These are phyloP conservation scores for Irena cyanogastra DNA, from an alignment of 2,113 vertebrate genomes.

Conservation along the genomic window DNA sequence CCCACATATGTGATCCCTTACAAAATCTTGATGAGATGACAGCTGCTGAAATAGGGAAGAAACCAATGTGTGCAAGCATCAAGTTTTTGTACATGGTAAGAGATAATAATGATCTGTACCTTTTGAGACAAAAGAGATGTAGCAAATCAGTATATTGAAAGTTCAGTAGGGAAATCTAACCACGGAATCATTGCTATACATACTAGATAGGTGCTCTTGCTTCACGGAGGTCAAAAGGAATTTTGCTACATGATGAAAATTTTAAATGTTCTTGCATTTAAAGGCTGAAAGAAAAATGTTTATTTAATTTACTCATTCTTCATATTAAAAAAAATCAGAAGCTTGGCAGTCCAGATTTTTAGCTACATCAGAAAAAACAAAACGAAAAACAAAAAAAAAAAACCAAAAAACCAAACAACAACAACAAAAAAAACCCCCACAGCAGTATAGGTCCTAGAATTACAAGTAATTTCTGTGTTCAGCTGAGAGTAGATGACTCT, in stretches of 20 bases:
- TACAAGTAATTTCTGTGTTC: background rate
- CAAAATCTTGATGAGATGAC: background rate
- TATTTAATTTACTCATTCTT: background rate
- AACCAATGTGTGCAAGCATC: background rate
- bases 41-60: background rate
- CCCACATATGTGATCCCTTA: background rate
- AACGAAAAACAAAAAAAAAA: too few species aligned
- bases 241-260: background rate
- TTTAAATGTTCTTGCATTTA: background rate
- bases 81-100: background rate
- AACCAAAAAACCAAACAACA: too few species aligned
- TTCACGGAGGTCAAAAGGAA: background rate
- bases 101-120: background rate
- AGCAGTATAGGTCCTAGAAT: background rate
- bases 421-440: too few species aligned
- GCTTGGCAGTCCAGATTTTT: background rate
- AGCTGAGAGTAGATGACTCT: background rate
- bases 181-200: background rate
- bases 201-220: background rate
- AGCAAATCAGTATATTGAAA: background rate
- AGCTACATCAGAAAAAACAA: background rate
- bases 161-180: background rate
- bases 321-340: background rate
- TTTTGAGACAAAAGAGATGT: background rate
- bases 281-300: background rate